Evolutionary conservation across 2,113 vertebrate genomes (phyloP).

Genomic region (Maccullochella peelii): DNA sequence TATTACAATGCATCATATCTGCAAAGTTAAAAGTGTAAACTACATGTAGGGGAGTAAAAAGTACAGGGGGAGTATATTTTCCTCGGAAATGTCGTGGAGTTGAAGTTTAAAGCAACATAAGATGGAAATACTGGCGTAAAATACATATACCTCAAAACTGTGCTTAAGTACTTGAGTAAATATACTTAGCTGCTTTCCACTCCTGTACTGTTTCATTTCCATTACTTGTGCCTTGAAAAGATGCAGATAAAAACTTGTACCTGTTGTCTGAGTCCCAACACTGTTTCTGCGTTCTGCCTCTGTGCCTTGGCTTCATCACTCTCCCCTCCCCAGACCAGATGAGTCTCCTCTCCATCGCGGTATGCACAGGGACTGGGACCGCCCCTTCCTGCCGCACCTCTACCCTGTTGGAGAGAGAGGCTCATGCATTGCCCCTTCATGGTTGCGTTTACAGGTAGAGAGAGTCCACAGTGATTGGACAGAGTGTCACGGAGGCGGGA

Average conservation of each 20-base stretch:
- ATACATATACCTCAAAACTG: not conserved
- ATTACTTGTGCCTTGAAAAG: not conserved
- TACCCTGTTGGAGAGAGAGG: constrained; percentile 70
- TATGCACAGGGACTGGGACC: constrained; percentile 78
- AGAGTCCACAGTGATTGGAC: constrained; percentile 45
- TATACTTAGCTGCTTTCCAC: too few relatives aligned
- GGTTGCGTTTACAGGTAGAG: constrained; percentile 39
- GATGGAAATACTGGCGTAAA: not conserved
- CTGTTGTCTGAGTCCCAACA: constrained; percentile 87
- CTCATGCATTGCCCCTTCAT: constrained; percentile 78
- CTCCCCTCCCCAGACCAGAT: constrained; percentile 83
- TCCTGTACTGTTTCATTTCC: not conserved
- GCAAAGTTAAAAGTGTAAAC: not conserved
- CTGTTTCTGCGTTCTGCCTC: constrained; percentile 82
- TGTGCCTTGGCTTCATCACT: constrained; percentile 90
- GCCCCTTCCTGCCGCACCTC: constrained; percentile 61
- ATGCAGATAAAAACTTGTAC: constrained; percentile 30
- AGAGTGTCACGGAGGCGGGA: constrained; percentile 84
- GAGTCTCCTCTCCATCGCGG: constrained; percentile 83
- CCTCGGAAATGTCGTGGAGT: not conserved
- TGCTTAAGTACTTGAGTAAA: not conserved
- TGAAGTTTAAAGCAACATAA: not conserved
- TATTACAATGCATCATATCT: not conserved
- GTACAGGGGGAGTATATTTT: not conserved
- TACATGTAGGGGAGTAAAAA: not conserved